These are phyloP conservation scores for Cariama cristata DNA, from an alignment of 2,113 vertebrate genomes.

Conservation along the genomic window DNA sequence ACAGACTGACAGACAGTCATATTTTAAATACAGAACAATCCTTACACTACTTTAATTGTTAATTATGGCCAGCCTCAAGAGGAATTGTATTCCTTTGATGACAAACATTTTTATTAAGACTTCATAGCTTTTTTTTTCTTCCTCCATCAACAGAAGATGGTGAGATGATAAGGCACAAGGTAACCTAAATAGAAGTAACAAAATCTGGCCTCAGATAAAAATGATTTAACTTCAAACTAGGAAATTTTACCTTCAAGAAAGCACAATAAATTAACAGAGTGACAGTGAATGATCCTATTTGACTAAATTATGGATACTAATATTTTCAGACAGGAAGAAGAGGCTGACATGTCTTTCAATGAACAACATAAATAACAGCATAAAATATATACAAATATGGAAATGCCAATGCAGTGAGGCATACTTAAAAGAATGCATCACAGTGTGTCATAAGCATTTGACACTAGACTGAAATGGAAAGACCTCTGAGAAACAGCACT, in stretches of 20 bases:
- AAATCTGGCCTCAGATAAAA: background rate
- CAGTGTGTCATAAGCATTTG: background rate
- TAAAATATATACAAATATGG: background rate
- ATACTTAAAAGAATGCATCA: background rate
- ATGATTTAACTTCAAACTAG: background rate
- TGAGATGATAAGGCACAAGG: background rate
- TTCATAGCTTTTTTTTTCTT: background rate
- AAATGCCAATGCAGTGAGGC: background rate
- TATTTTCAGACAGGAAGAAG: background rate
- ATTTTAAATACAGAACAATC: background rate
- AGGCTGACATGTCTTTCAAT: background rate
- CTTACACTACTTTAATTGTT: background rate
- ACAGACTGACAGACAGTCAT: background rate
- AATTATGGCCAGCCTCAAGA: background rate
- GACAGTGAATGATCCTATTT: background rate
- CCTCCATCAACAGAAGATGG: background rate
- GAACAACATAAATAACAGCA: background rate
- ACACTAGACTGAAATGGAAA: background rate
- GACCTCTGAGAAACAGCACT: background rate
- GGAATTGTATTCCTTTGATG: background rate
- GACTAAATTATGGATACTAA: background rate
- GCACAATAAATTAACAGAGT: background rate
- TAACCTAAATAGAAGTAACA: background rate
- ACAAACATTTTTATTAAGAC: background rate
- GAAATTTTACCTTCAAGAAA: background rate